These are phyloP conservation scores for Ophonus ardosiacus DNA, from an alignment of 2,888 invertebrate species.

Conservation along the genomic window DNA sequence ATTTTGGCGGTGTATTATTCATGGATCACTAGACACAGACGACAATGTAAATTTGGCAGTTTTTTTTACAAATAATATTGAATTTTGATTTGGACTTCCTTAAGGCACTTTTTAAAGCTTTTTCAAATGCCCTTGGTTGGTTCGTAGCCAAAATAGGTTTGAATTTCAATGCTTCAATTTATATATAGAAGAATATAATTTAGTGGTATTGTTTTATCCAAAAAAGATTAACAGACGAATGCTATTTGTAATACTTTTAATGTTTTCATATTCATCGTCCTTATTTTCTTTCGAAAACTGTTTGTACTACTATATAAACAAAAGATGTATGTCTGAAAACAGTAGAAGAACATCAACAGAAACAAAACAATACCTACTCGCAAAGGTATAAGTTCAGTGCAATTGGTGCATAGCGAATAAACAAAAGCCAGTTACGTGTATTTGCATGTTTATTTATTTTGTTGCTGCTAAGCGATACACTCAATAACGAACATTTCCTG, in stretches of 20 bases:
- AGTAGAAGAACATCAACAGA: neutral
- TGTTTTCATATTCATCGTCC: neutral
- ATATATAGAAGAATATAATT: too few relatives aligned
- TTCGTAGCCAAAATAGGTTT: too few relatives aligned
- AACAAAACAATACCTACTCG: neutral
- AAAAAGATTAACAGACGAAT: neutral
- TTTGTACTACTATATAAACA: neutral
- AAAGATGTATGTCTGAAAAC: neutral
- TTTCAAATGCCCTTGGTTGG: too few relatives aligned
- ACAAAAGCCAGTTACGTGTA: conserved; percentile 34
- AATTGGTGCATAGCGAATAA: conserved; percentile 57
- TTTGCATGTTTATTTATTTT: conserved; percentile 24
- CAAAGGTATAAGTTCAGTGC: conserved; percentile 21
- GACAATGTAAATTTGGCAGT: too few relatives aligned
- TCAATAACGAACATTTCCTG: conserved; percentile 47
- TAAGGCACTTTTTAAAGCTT: too few relatives aligned
- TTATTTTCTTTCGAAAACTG: neutral
- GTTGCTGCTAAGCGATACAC: neutral
- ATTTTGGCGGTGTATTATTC: too few relatives aligned
- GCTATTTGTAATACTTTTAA: neutral
- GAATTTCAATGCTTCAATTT: too few relatives aligned
- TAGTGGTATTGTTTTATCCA: neutral
- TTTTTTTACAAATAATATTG: too few relatives aligned
- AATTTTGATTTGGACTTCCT: too few relatives aligned
- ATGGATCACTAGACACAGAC: too few relatives aligned